phyloP scores from a whole-genome alignment of 2,888 invertebrate genomes.

The Eupeodes latifasciatus region DNA sequence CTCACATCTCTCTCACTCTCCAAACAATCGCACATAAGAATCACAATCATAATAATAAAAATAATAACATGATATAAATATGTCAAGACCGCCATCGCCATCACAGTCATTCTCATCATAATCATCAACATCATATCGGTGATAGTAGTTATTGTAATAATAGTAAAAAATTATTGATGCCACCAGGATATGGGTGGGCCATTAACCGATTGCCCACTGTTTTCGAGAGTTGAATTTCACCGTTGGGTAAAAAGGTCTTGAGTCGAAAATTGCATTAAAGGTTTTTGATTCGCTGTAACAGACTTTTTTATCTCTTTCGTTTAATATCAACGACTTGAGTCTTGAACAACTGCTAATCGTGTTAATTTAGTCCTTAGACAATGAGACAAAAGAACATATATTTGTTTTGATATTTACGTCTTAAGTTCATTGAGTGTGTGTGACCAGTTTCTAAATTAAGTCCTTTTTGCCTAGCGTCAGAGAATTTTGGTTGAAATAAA shows the following conservation, averaged over 20 bases:
- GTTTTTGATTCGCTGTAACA: too few species aligned
- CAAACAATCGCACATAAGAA: neutral
- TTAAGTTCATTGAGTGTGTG: too few species aligned
- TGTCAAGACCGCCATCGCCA: constrained; percentile 71
- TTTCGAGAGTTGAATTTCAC: constrained; percentile 1
- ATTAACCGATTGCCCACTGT: constrained; percentile 57
- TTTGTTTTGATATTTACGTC: too few species aligned
- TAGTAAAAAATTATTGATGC: constrained; percentile 76
- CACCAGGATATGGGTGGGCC: constrained; percentile 76
- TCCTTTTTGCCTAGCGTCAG: too few species aligned
- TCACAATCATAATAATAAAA: constrained; percentile 71
- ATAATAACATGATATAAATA: constrained; percentile 75
- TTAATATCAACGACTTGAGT: too few species aligned
- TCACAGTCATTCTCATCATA: constrained; percentile 63
- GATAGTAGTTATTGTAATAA: constrained; percentile 76
- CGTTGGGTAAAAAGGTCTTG: neutral
- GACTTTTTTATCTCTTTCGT: too few species aligned
- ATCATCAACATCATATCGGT: constrained; percentile 45
- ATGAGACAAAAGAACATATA: too few species aligned
- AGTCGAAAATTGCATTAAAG: too few species aligned
- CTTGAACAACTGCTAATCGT: too few species aligned
- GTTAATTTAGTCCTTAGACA: too few species aligned
- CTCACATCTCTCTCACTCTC: neutral
- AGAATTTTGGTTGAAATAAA: too few species aligned
- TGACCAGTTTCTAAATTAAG: too few species aligned